phyloP scores from a whole-genome alignment of 1,140 invertebrate species.

The Condylostylus longicornis region DNA sequence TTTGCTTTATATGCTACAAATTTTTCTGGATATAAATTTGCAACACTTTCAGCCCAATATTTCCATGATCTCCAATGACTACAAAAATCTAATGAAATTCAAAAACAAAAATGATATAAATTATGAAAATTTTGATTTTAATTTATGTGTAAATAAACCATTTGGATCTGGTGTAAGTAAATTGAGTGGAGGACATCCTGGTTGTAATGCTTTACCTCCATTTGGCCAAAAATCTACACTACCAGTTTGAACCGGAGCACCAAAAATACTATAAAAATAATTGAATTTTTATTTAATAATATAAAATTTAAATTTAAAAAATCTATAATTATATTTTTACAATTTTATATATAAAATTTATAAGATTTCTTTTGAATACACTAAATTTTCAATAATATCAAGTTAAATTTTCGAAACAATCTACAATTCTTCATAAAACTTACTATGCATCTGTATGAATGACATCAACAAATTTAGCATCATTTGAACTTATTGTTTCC shows the following conservation, averaged over 20 bases:
- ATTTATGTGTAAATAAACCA: slow-evolving; percentile 14
- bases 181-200: slow-evolving; percentile 34
- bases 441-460: too few species aligned
- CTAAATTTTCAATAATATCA: too few species aligned
- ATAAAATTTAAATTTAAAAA: too few species aligned
- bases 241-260: slow-evolving; percentile 33
- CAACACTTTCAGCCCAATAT: slow-evolving; percentile 29
- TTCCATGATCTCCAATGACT: slow-evolving; percentile 30
- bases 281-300: too few species aligned
- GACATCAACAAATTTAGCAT: too few species aligned
- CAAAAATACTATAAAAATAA: too few species aligned
- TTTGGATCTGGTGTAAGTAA: not conserved
- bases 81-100: slow-evolving; percentile 13
- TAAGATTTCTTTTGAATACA: too few species aligned
- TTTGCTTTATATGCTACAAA: slow-evolving; percentile 29
- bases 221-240: slow-evolving; percentile 45
- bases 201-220: slow-evolving; percentile 37
- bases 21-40: slow-evolving; percentile 12
- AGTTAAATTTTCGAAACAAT: too few species aligned
- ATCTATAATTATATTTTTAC: too few species aligned
- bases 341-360: too few species aligned
- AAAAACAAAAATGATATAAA: not conserved
- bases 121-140: not conserved
- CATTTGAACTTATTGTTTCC: too few species aligned
- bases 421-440: too few species aligned